Base-by-base conservation (phyloP, 2,113 vertebrate species). In the Elachura formosa region DNA sequence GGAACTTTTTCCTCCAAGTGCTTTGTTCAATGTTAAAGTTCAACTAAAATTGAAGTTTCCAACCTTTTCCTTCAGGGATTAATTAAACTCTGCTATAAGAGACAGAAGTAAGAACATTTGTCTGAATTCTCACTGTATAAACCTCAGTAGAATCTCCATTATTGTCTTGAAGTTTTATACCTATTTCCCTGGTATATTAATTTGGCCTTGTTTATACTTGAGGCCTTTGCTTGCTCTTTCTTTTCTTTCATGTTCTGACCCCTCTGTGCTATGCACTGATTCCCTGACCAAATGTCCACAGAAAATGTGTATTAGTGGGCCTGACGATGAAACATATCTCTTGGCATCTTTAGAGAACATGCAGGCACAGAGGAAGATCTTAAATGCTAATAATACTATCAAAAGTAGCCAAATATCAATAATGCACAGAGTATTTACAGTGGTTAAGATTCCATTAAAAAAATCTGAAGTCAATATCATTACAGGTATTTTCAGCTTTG, bases 171-270 rank as follows among this genome's bases (percentile, higher is more conserved):
- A 87, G 16, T 18, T 89, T 81, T 75, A 20, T 63, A 40, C 22
- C 24, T 68, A 4, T 89, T 89, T 95, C 5, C 12, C 22, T 4
- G 2, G 2, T 68, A 41, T 48, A 72, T 36, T 36, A 52, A 5
- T 40, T 63, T 91, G 10, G 34, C 7, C 5, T 55, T 93, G 16
- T 48, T 78, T 52, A 59, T 51, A 63, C 16, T 80, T 84, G 52
- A 0, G 0, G 12, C 10, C 17, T 80, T 91, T 1, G 0, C 11
- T 45, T 55, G 5, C 8, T 43, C 14, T 68, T 89, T 84, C 29
- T 68, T 58, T 3, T 54, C 51, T 69, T 80, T 26, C 21, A 19
- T 67, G 3, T 20, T 71, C 7, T 75, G 29, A 14, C 2, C 2
- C 10, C 18, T 86, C 5, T n/a, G 51, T 5, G 11, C 6, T 11